Base-by-base conservation (phyloP, 1,140 invertebrate genomes). In the Venustaconcha ellipsiformis region DNA sequence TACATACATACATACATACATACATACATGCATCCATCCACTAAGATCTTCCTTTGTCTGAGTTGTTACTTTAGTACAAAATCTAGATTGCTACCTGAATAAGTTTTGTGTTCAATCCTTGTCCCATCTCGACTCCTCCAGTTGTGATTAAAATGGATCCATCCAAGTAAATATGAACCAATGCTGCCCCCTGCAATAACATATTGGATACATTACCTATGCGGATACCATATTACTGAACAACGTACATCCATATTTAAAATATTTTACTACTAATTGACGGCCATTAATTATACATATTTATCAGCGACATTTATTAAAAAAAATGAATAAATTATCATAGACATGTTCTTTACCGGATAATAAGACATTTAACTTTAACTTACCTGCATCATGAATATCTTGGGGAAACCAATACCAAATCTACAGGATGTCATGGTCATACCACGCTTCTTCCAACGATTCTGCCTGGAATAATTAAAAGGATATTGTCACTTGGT, bases 101-200 rank as follows among this genome's bases (percentile, higher is more conserved):
- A 78, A 86, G 79, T 70, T 98, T 99, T 0, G 96, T 99, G 84
- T 98, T 95, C 0, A 99, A 89, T 11, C 97, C 97, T 91, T 99
- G 97, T 1, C 97, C 97, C 94, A 99, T 99, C 92, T 99, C 97
- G 30, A 94, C 94, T 17, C 97, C 97, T 58, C 95, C 95, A 87
- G 98, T 96, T 26, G 93, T 93, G 14, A 99, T 83, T 3, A 99
- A 90, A 12, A 99, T 95, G 0, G 96, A 97, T 3, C 97, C 97
- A 91, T 99, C 97, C 0, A 89, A 92, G 85, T 99, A 99, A n/a
- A 99, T 92, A 30, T 96, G 93, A 26, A 99, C 92, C 30, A 99
- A 89, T 6, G 96, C 96, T 55, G 95, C 96, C 15, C 92, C 91
- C 89, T 99, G 96, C 14, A 66, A 67, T 57, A 4, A 48, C 37